phyloP scores from a whole-genome alignment of 1,140 invertebrate species.

The Bombus sibiricus region DNA sequence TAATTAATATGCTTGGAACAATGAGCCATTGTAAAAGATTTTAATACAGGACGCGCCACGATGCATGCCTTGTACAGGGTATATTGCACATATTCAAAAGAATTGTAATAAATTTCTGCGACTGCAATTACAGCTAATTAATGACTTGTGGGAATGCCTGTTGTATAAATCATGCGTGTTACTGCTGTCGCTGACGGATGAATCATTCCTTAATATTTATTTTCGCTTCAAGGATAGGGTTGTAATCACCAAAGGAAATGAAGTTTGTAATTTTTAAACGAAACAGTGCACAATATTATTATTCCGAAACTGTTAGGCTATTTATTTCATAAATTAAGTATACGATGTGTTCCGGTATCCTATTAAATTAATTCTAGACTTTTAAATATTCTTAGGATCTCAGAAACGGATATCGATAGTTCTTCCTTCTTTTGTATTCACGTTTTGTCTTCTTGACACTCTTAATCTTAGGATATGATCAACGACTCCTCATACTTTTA shows the following conservation, averaged over 20 bases:
- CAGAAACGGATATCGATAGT: too few species aligned
- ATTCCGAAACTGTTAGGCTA: too few species aligned
- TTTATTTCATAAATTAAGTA: too few species aligned
- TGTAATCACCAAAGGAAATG: not conserved
- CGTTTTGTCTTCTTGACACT: too few species aligned
- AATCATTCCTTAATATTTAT: conserved; percentile 17
- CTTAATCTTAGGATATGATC: too few species aligned
- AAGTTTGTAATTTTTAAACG: not conserved
- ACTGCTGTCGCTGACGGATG: conserved; percentile 25
- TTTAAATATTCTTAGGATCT: too few species aligned
- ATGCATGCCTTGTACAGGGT: not conserved
- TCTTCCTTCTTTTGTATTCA: too few species aligned
- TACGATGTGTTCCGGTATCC: too few species aligned
- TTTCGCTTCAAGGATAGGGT: conserved; percentile 7
- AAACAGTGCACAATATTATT: too few species aligned
- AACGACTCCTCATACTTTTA: too few species aligned
- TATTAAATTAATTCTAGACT: too few species aligned
- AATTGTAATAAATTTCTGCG: conserved; percentile 22
- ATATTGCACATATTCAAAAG: conserved; percentile 14
- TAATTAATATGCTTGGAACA: not conserved
- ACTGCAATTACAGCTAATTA: conserved; percentile 26
- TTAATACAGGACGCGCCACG: not conserved
- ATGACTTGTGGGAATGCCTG: conserved; percentile 19
- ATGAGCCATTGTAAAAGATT: not conserved
- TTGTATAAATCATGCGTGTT: conserved; percentile 31